Evolutionary conservation across 2,113 vertebrate species (phyloP).

Genomic region (Spilogale gracilis): DNA sequence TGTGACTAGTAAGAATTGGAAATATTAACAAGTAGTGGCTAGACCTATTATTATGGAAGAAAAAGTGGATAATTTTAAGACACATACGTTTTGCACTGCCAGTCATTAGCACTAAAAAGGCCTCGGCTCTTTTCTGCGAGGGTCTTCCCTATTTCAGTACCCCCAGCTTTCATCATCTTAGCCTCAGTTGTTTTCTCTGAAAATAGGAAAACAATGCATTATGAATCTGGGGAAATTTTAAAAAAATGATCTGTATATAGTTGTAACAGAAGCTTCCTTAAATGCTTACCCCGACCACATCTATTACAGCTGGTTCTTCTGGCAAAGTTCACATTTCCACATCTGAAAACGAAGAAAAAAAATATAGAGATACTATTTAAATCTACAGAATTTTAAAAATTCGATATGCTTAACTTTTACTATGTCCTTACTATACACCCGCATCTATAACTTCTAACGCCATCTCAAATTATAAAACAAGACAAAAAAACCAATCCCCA

Average conservation of each 20-base stretch:
- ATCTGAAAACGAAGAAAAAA: slow-evolving; percentile 87
- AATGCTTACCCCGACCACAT: slow-evolving; percentile 93
- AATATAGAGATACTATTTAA: neutral
- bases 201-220: slow-evolving; percentile 63
- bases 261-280: neutral
- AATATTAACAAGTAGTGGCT: neutral
- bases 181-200: slow-evolving; percentile 98
- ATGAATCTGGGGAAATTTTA: slow-evolving; percentile 32
- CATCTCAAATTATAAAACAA: neutral
- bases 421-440: neutral
- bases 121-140: slow-evolving; percentile 98
- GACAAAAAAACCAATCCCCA: neutral
- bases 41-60: neutral
- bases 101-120: slow-evolving; percentile 99
- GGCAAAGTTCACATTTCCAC: slow-evolving; percentile 98
- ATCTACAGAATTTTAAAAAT: neutral
- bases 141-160: slow-evolving; percentile 99
- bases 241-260: neutral
- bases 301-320: slow-evolving; percentile 98
- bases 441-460: neutral
- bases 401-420: neutral
- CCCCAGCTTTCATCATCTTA: slow-evolving; percentile 99
- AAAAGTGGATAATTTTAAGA: slow-evolving; percentile 12
- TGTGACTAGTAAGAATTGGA: neutral
- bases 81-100: slow-evolving; percentile 99